Evolutionary conservation across 2,888 invertebrate genomes (phyloP), one percentile per base, ranked within the genome.

Genomic region (Ophion costatus): DNA sequence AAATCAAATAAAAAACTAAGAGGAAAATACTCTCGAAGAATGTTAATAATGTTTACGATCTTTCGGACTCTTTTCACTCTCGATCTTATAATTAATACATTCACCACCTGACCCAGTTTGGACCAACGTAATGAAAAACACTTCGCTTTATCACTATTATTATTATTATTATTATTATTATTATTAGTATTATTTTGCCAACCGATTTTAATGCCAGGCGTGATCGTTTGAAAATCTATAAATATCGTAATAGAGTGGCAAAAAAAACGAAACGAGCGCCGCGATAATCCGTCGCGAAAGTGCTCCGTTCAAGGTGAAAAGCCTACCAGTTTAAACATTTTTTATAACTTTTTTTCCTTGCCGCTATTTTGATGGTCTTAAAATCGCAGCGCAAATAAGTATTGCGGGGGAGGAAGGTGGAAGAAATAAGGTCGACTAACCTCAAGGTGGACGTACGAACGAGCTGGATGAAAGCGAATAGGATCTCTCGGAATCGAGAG

Each of bases 381-480:
- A 51, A 51, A 51, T 51, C 51, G 17, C 14, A 1, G 2, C 4
- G 51, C 17, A 17, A 51, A 51, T 38, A 38, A 38, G 7, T 38
- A 51, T 51, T 3, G 14, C 14, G 14, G 14, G 51, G 4, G 51
- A 51, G 17, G 51, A 14, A 5, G 51, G 14, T 5, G 5, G 17
- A 14, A 17, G 14, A 33, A 1, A 33, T 57, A 73, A 17, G 33
- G 17, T 61, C 10, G 69, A 51, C 42, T 20, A 20, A 51, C 38
- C n/a, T 69, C n/a, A 69, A 10, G 9, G 59, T 59, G 59, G 20
- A 59, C 7, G 7, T 20, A 22, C 51, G 51, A 51, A 17, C 51
- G 51, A 51, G 51, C 51, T 4, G 17, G 89, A 90, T 88, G 86
- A 89, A 88, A 89, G 88, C 86, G 86, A 88, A 89, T 85, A 86